Percentiles rank a stretch among this genome's conserved stretches.
Evolutionary conservation across 2,113 vertebrate genomes (phyloP).

Genomic region (Silurus asotus): DNA sequence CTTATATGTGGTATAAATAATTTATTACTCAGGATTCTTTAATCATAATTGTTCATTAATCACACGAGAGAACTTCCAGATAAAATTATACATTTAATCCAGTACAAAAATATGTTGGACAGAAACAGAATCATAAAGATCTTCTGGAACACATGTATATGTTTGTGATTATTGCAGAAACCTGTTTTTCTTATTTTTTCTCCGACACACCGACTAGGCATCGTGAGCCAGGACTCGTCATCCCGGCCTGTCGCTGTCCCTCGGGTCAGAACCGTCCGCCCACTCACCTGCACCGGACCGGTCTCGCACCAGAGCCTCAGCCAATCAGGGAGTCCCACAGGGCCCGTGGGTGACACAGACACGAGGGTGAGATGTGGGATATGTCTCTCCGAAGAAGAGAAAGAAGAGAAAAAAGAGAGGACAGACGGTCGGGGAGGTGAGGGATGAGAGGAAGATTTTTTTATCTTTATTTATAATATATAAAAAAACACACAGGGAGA

Average conservation of each 20-base stretch:
- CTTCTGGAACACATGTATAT: too few relatives aligned
- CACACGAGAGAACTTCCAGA: neutral
- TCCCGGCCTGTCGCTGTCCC: constrained; percentile 45
- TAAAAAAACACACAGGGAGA: constrained; percentile 22
- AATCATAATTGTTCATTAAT: neutral
- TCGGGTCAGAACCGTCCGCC: constrained; percentile 51
- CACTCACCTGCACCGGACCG: constrained; percentile 53
- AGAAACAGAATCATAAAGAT: too few relatives aligned
- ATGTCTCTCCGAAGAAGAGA: constrained; percentile 23
- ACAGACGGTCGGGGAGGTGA: constrained; percentile 23
- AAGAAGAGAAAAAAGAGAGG: constrained; percentile 37
- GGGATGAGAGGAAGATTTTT: constrained; percentile 4
- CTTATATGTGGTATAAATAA: neutral
- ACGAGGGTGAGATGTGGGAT: constrained; percentile 44
- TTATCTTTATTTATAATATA: constrained; percentile 10
- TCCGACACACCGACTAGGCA: constrained; percentile 20
- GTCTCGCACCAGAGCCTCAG: constrained; percentile 46
- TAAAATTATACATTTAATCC: neutral
- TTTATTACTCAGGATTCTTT: neutral
- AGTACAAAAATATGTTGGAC: neutral
- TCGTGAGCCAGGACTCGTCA: constrained; percentile 33
- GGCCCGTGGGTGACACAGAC: constrained; percentile 51
- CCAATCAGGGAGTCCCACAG: constrained; percentile 50
- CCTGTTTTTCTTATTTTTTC: neutral
- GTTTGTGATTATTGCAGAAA: neutral